Evolutionary conservation across 2,113 vertebrate genomes (phyloP).

Genomic region (Pseudorectes ferrugineus): DNA sequence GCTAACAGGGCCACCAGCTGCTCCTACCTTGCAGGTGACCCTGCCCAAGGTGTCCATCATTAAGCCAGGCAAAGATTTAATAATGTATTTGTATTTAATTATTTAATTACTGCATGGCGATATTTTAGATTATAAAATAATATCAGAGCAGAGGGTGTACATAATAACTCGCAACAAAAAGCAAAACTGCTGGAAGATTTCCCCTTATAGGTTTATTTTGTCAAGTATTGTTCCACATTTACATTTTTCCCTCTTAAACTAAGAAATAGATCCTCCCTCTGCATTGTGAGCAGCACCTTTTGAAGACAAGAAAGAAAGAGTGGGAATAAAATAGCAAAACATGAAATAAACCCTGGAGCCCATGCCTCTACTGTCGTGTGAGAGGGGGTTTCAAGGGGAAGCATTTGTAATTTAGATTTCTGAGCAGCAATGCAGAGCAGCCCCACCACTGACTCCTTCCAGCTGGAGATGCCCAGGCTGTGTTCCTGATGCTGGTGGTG

Average conservation of each 20-base stretch:
- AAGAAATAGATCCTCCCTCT: slow-evolving; percentile 46
- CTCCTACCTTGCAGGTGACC: background rate
- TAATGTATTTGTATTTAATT: background rate
- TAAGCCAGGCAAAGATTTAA: background rate
- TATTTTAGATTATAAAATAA: slow-evolving; percentile 4
- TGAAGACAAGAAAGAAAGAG: slow-evolving; percentile 12
- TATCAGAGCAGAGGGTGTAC: background rate
- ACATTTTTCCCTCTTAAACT: slow-evolving; percentile 18
- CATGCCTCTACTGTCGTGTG: background rate
- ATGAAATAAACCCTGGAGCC: background rate
- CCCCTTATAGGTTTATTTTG: slow-evolving; percentile 23
- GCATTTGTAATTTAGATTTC: background rate
- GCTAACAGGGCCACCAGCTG: background rate
- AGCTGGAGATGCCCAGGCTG: background rate
- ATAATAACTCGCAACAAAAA: background rate
- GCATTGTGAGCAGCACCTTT: slow-evolving; percentile 29
- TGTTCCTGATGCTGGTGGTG: background rate
- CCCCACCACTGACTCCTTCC: background rate
- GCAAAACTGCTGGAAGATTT: slow-evolving; percentile 2
- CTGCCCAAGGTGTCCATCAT: background rate
- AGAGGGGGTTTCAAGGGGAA: slow-evolving; percentile 2
- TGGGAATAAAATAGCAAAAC: background rate
- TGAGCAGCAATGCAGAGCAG: background rate
- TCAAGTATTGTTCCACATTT: slow-evolving; percentile 43
- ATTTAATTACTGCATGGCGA: background rate